phyloP scores from a whole-genome alignment of 2,888 invertebrate genomes.

The Andrena trimmerana region DNA sequence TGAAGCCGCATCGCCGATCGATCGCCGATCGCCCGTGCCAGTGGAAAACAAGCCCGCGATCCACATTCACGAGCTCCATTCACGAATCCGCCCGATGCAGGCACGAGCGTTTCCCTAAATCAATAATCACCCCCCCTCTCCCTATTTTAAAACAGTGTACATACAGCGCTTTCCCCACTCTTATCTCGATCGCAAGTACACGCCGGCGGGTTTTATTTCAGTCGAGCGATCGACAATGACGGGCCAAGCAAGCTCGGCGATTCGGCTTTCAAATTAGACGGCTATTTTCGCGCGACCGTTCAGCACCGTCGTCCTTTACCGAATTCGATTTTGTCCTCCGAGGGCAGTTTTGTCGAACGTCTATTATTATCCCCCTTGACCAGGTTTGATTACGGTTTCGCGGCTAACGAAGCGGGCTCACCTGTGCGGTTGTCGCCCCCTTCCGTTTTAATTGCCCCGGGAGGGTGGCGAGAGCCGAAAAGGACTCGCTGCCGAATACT shows the following conservation, averaged over 20 bases:
- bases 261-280: slow-evolving; percentile 25
- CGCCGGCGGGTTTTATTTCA: slow-evolving; percentile 19
- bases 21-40: not conserved
- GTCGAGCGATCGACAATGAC: slow-evolving; percentile 20
- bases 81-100: not conserved
- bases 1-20: not conserved
- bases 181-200: not conserved
- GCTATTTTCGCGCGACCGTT: slow-evolving; percentile 18
- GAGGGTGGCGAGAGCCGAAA: slow-evolving; percentile 28
- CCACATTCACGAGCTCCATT: not conserved
- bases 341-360: not conserved
- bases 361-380: slow-evolving; percentile 1
- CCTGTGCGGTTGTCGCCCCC: slow-evolving; percentile 2
- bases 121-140: slow-evolving; percentile 14
- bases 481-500: slow-evolving; percentile 4
- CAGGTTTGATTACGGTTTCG: not conserved
- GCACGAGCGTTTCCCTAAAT: slow-evolving; percentile 6
- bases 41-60: too few species aligned
- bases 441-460: slow-evolving; percentile 20
- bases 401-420: slow-evolving; percentile 1
- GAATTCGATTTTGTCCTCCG: not conserved
- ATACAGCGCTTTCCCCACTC: too few species aligned
- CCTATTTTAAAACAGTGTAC: not conserved
- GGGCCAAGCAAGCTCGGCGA: slow-evolving; percentile 14
- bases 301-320: not conserved